These are phyloP conservation scores for Lottia gigantea DNA, from an alignment of 2,888 invertebrate genomes.

Conservation along the genomic window DNA sequence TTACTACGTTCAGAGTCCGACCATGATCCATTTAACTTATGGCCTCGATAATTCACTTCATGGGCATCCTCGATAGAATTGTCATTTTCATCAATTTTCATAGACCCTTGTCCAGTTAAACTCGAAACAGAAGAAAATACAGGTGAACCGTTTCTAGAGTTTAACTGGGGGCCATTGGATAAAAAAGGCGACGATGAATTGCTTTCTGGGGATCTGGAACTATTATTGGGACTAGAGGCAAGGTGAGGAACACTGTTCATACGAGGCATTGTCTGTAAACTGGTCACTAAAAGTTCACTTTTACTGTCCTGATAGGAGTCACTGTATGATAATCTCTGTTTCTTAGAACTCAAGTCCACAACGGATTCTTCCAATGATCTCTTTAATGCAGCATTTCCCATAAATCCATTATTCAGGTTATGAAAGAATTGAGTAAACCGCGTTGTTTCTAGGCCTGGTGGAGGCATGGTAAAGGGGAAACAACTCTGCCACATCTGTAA, in stretches of 20 bases:
- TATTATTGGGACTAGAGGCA: not conserved
- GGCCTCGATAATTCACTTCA: not conserved
- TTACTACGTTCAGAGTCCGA: conserved; percentile 15
- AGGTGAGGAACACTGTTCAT: not conserved
- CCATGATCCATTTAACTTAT: not conserved
- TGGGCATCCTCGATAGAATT: not conserved
- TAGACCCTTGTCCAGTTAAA: not conserved
- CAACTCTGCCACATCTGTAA: conserved; percentile 23
- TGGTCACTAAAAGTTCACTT: not conserved
- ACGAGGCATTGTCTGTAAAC: not conserved
- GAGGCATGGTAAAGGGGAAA: conserved; percentile 21
- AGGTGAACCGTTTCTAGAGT: not conserved
- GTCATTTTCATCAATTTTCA: conserved; percentile 1
- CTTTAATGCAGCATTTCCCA: not conserved
- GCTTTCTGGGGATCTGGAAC: conserved; percentile 2
- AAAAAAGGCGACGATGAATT: conserved; percentile 7
- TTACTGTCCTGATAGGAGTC: not conserved
- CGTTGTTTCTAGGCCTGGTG: conserved; percentile 18
- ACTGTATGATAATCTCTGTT: conserved; percentile 12
- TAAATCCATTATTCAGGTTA: conserved; percentile 18
- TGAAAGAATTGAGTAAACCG: conserved; percentile 23
- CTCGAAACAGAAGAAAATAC: not conserved
- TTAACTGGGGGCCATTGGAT: conserved; percentile 6
- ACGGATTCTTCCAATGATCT: conserved; percentile 13
- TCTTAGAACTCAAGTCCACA: conserved; percentile 20